Percentiles rank a stretch among this genome's conserved stretches.
These are phyloP conservation scores for Acromyrmex echinatior DNA, from an alignment of 1,140 invertebrate genomes.

Conservation along the genomic window DNA sequence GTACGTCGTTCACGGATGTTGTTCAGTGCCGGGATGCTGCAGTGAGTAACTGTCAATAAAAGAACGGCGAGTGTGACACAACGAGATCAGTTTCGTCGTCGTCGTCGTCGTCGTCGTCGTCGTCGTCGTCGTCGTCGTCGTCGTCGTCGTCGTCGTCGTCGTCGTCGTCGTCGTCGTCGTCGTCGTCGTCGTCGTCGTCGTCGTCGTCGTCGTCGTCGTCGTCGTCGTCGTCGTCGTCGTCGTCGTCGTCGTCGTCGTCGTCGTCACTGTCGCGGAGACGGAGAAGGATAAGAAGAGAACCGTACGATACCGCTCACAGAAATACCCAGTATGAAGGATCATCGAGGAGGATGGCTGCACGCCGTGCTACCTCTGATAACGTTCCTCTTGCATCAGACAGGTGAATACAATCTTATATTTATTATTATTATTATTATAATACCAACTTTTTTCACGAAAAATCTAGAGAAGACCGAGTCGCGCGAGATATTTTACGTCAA, in stretches of 20 bases:
- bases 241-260: slow-evolving; percentile 5
- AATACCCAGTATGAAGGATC: slow-evolving; percentile 77
- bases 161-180: slow-evolving; percentile 39
- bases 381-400: slow-evolving; percentile 76
- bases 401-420: slow-evolving; percentile 60
- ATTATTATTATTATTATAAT: neutral
- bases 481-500: neutral
- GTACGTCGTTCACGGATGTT: slow-evolving; percentile 38
- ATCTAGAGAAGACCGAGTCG: neutral
- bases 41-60: slow-evolving; percentile 63
- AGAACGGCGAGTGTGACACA: slow-evolving; percentile 37
- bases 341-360: slow-evolving; percentile 77
- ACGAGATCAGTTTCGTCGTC: slow-evolving; percentile 51
- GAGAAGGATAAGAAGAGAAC: slow-evolving; percentile 43
- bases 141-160: slow-evolving; percentile 16
- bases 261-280: neutral
- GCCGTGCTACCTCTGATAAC: slow-evolving; percentile 76
- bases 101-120: slow-evolving; percentile 34
- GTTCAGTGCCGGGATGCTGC: slow-evolving; percentile 43
- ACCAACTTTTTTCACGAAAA: neutral
- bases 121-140: neutral
- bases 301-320: slow-evolving; percentile 36
- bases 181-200: neutral
- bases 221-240: slow-evolving; percentile 24
- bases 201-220: slow-evolving; percentile 35